Evolutionary conservation across 2,113 vertebrate species (phyloP), one percentile per base, ranked within the genome.

Genomic region (Gopherus flavomarginatus): DNA sequence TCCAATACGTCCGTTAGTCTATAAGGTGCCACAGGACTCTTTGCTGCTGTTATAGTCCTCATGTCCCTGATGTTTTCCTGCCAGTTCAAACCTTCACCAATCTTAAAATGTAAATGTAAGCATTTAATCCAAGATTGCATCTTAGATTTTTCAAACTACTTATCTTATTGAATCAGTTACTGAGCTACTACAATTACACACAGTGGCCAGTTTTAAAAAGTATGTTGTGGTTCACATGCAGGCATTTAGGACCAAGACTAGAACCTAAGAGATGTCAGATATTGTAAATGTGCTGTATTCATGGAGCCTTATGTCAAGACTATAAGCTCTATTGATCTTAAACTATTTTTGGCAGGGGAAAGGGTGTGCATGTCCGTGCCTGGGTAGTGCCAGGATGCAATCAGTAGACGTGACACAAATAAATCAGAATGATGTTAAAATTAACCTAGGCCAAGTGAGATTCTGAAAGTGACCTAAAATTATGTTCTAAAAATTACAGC

Each of bases 151-250:
- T 86, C 90, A 95, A 92, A 69, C 90, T 90, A 92, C 12, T 92
- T 91, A 88, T 10, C 85, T 96, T 79, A 65, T 87, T 38, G 95
- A 95, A 94, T 83, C 87, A 95, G 77, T 88, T 87, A 95, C 1
- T 3, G 91, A 72, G 89, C 59, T 93, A 81, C 52, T 81, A 86
- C 12, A 96, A 89, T 92, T 95, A 89, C 4, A 62, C 42, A 87
- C 69, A 89, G 90, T 95, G 90, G 80, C 94, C 94, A 94, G 77
- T 50, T 95, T 85, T 95, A 65, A 90, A 93, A 92, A 87, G 92
- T 65, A 85, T 3, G 92, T 89, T 50, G 81, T 78, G 62, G 83
- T 56, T 53, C 80, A 92, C 85, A 90, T 91, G 89, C 90, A 94
- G 44, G 62, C 95, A 95, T 47, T 83, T 88, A 94, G 87, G 72